Percentiles rank a stretch among this genome's conserved stretches.
Conservation (phyloP, 2,888 invertebrate species). For the Cataglyphis altisquamis region DNA sequence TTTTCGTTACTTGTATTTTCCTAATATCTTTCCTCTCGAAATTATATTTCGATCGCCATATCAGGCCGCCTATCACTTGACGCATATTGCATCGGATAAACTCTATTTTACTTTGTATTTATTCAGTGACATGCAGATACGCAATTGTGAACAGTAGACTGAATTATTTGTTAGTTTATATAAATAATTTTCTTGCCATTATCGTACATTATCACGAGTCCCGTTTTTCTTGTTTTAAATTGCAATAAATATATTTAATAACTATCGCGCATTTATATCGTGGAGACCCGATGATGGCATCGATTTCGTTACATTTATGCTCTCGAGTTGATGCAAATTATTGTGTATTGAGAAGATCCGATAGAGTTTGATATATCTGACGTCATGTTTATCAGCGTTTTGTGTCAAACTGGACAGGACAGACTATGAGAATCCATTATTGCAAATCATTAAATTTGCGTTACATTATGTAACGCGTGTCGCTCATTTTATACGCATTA, state of each 20-base stretch:
- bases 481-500: conserved; percentile 32
- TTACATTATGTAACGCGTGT: conserved; percentile 4
- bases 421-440: conserved; percentile 14
- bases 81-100: not conserved
- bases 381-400: conserved; percentile 1
- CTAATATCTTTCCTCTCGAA: too few relatives aligned
- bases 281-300: not conserved
- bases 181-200: not conserved
- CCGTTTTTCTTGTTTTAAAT: too few relatives aligned
- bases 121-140: not conserved
- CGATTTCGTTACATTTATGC: conserved; percentile 10
- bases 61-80: not conserved
- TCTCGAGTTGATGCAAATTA: conserved; percentile 15
- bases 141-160: not conserved
- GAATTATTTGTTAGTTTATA: conserved; percentile 3
- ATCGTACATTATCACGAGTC: not conserved
- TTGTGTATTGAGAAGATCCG: conserved; percentile 11
- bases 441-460: conserved; percentile 24
- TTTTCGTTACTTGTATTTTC: not conserved
- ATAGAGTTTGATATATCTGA: conserved; percentile 18
- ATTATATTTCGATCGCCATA: not conserved
- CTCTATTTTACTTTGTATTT: not conserved
- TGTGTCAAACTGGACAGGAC: conserved; percentile 4
- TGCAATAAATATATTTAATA: not conserved
- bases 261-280: conserved; percentile 3